Base-by-base conservation (phyloP, 2,888 invertebrate species). In the Seira musarum region DNA sequence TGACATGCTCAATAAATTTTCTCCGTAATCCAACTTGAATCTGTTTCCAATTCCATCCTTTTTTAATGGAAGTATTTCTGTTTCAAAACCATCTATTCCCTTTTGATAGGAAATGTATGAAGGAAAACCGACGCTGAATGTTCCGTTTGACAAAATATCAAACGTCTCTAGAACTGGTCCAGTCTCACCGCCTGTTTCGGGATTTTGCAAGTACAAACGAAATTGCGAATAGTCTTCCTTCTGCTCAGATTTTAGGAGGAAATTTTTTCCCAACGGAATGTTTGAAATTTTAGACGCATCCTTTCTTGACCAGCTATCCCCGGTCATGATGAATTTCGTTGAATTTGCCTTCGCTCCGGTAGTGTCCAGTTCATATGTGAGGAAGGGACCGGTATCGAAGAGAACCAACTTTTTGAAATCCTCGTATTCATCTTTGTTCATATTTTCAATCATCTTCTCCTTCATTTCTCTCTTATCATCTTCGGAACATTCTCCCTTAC, bases 181-280 rank as follows among this genome's bases (percentile, higher is more conserved):
- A 1, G 2, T 6, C 2, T 21, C 15, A 10, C 63, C 22, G 0
- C 63, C 63, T 17, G 21, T 46, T 22, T 21, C 63, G 0, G 40
- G 40, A n/a, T 63, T 63, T 63, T 71, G 71, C 3, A n/a, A n/a
- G n/a, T n/a, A n/a, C 63, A 21, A 15, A 21, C 61, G 10, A 71
- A 35, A 6, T n/a, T 0, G 24, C 13, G 19, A 25, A 70, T 10
- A 0, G 1, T 22, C 46, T 22, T n/a, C 6, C 46, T 63, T 63
- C 10, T 40, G 46, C 17, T 1, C 10, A 2, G 35, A 2, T 21
- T 46, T 25, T 5, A 25, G 1, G n/a, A 72, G 17, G n/a, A 13
- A 70, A 1, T 13, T 40, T 1, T 6, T 61, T 1, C 61, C 22
- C 6, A 70, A 6, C 13, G 21, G 35, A 2, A 49, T 25, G 0